Evolutionary conservation across 2,888 invertebrate genomes (phyloP), one percentile per base, ranked within the genome.

Genomic region (Apodemia mormo): DNA sequence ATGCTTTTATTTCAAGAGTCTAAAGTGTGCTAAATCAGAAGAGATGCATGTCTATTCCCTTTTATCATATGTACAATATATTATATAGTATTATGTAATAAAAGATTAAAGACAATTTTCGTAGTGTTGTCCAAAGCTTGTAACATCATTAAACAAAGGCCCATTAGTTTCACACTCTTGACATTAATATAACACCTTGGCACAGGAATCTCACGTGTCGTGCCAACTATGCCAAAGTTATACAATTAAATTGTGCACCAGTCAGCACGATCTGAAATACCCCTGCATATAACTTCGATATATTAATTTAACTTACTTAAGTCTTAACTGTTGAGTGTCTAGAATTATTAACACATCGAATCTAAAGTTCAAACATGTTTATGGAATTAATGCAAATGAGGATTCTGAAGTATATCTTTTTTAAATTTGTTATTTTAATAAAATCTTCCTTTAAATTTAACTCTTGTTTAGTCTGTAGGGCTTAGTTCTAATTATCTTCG

Each of bases 201-300:
- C 73, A 74, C 69, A 54, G 61, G 56, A 69, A 69, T 68, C 68
- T 68, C 67, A 52, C 69, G 43, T 72, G 70, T 69, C 65, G 70
- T 75, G 73, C 73, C 71, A 75, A 73, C 68, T 71, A 73, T 73
- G 69, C 66, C 71, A 71, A 72, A 73, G 61, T 69, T 69, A 71
- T 69, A 70, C 69, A 70, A 75, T 72, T 73, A 73, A 68, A 69
- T 52, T 69, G 70, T 72, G 66, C 65, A 33, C 65, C 49, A 68
- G 58, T 69, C 56, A 65, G 70, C 58, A 66, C 33, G 22, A 69
- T 64, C 67, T 45, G 49, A 65, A 69, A 22, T 29, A 68, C 9
- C 43, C 49, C 3, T 7, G 29, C 40, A 66, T 40, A 49, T 66
- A 66, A 66, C 29, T 66, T 40, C n/a, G 49, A 49, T 49, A 29